phyloP scores from a whole-genome alignment of 2,113 vertebrate species.

The Paratilapia polleni region DNA sequence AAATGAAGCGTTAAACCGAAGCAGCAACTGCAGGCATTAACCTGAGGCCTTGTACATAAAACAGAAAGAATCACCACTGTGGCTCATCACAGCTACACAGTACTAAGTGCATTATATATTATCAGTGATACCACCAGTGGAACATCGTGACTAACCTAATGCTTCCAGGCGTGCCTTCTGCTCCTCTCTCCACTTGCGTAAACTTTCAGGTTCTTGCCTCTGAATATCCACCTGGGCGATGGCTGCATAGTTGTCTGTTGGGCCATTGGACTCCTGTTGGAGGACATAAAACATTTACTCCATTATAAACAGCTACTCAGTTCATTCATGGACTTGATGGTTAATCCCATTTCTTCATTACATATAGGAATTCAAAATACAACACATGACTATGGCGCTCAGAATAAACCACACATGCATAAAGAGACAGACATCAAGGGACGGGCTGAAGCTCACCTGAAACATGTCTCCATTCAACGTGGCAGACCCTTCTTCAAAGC shows the following conservation, averaged over 20 bases:
- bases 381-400: background rate
- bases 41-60: background rate
- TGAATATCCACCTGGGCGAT: slow-evolving; percentile 91
- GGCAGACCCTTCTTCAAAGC: slow-evolving; percentile 83
- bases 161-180: slow-evolving; percentile 92
- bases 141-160: slow-evolving; percentile 81
- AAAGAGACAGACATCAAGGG: background rate
- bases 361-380: background rate
- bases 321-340: background rate
- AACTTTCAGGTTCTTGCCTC: slow-evolving; percentile 96
- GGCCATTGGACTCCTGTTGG: slow-evolving; percentile 89
- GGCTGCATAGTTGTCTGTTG: slow-evolving; percentile 89
- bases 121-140: background rate
- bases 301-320: background rate
- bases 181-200: slow-evolving; percentile 97
- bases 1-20: background rate
- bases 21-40: background rate
- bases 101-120: background rate
- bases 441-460: slow-evolving; percentile 81
- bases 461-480: slow-evolving; percentile 91
- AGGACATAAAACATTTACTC: background rate
- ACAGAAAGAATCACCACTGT: background rate
- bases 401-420: background rate
- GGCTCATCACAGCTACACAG: background rate
- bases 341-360: background rate